These are phyloP conservation scores for Globicephala melas DNA, from an alignment of 2,113 vertebrate species.

Conservation along the genomic window DNA sequence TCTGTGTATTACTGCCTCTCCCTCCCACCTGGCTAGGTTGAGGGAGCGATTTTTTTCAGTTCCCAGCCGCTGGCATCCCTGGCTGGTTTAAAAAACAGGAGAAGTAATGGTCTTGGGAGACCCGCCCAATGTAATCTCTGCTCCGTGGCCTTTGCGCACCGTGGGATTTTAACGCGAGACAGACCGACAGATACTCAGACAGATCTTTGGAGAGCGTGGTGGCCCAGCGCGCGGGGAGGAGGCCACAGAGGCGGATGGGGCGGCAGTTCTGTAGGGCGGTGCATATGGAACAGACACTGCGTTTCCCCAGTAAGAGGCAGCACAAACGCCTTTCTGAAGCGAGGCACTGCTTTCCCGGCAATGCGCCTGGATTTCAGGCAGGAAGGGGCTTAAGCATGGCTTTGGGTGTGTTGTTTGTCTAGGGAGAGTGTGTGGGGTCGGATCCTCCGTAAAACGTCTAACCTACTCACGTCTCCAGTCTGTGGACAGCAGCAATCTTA, in stretches of 20 bases:
- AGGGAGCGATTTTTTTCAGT: not conserved
- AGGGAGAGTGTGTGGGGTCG: not conserved
- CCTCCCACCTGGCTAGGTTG: not conserved
- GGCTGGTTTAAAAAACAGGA: not conserved
- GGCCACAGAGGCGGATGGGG: constrained; percentile 39
- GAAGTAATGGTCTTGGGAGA: constrained; percentile 55
- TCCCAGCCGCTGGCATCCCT: not conserved
- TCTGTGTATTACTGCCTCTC: not conserved
- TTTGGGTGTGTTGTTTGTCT: not conserved
- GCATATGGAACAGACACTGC: constrained; percentile 52
- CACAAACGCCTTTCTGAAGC: constrained; percentile 54
- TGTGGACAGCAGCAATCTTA: not conserved
- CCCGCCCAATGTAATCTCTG: constrained; percentile 17
- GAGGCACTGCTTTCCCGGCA: constrained; percentile 33
- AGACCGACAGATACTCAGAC: not conserved
- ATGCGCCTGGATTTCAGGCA: constrained; percentile 42
- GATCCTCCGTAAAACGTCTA: not conserved
- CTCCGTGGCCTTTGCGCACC: not conserved
- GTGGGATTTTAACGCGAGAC: not conserved
- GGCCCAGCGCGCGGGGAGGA: not conserved
- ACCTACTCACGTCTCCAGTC: not conserved
- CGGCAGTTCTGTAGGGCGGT: constrained; percentile 64
- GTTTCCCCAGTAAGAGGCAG: constrained; percentile 76
- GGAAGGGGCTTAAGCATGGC: not conserved
- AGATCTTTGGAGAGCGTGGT: not conserved